Evolutionary conservation across 1,140 invertebrate genomes (phyloP).

Genomic region (Sitobion miscanthi): DNA sequence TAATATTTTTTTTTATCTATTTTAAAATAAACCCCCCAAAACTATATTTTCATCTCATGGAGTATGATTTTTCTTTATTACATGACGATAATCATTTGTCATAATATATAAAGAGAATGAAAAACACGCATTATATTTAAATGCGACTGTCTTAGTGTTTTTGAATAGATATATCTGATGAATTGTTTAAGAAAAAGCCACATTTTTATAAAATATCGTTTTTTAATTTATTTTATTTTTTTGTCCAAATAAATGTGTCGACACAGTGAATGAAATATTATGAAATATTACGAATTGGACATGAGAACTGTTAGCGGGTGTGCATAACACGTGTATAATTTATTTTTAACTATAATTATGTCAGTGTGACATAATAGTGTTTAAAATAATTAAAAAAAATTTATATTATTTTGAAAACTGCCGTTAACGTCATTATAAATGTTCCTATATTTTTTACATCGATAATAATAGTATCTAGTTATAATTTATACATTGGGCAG

Average conservation of each 20-base stretch:
- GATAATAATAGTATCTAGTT: not conserved
- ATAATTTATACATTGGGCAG: not conserved
- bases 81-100: not conserved
- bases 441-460: not conserved
- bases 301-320: not conserved
- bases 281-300: not conserved
- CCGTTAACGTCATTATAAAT: not conserved
- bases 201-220: not conserved
- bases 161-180: not conserved
- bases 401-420: not conserved
- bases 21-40: too few relatives aligned
- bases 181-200: not conserved
- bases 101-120: not conserved
- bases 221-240: not conserved
- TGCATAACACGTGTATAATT: not conserved
- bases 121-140: not conserved
- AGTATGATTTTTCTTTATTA: too few relatives aligned
- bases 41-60: too few relatives aligned
- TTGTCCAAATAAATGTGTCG: not conserved
- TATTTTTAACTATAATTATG: too few relatives aligned
- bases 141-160: not conserved
- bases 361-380: not conserved
- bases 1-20: too few relatives aligned
- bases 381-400: not conserved
- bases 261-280: not conserved